Conservation (phyloP, 2,888 invertebrate genomes). For the Lamellibrachia columna region DNA sequence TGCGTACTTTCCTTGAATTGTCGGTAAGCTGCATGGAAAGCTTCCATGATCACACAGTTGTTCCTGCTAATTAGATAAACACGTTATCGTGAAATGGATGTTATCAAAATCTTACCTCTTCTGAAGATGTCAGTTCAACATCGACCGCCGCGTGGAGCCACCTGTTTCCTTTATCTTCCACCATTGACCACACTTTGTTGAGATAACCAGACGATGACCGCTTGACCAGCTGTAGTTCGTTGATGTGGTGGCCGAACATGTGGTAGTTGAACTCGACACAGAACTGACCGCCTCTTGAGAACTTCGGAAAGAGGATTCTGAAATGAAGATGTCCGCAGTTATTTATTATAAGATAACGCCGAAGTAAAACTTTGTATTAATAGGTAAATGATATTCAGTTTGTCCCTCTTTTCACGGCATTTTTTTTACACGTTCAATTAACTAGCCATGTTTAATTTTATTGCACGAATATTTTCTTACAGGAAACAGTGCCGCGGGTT, state of each 20-base stretch:
- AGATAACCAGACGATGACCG: constrained; percentile 17
- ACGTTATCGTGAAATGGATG: background rate
- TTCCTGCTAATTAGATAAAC: background rate
- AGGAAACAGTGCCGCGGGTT: no score
- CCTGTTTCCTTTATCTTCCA: background rate
- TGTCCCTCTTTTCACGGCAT: no score
- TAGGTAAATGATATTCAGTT: background rate
- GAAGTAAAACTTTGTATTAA: background rate
- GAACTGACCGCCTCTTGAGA: background rate
- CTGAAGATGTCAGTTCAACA: background rate
- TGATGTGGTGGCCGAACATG: constrained; percentile 33
- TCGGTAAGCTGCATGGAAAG: no score
- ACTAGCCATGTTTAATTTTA: no score
- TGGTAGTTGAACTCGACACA: constrained; percentile 30
- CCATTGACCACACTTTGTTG: background rate
- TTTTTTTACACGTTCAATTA: no score
- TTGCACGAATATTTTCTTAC: no score
- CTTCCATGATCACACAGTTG: background rate
- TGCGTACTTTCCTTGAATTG: no score
- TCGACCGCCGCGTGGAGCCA: background rate
- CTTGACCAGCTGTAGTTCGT: constrained; percentile 21
- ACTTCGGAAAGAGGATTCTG: background rate
- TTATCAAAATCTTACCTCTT: background rate
- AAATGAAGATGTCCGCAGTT: background rate
- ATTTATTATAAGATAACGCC: background rate